Base-by-base conservation (phyloP, 2,888 invertebrate genomes). In the Calameuta pallipes region DNA sequence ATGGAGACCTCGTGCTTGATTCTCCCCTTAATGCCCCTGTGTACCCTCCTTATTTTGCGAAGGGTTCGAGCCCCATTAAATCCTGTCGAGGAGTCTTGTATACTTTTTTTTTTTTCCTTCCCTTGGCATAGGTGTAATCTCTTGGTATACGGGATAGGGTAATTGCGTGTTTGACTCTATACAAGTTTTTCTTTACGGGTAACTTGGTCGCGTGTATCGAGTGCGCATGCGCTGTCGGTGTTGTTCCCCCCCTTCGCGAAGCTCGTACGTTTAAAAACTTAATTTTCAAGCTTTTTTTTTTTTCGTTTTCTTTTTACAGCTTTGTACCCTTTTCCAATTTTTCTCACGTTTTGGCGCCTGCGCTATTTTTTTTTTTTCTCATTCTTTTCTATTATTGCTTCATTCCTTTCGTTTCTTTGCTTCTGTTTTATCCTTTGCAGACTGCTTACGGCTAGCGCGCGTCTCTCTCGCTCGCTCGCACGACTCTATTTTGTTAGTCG, bases 241-340 rank as follows among this genome's bases (percentile, higher is more conserved):
- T 80, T 83, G 31, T 31, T 31, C 31, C 79, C 80, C 83, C 81
- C 79, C 81, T 76, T 36, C 75, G 69, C 75, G 75, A 37, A n/a
- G 75, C 77, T 79, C 80, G 81, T 82, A 83, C 82, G 83, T 85
- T 84, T 82, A 79, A 75, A 82, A 82, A 81, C 78, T 84, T 86
- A 87, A 87, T 85, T 82, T 81, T 84, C 80, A 81, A 80, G 82
- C 76, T 78, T 78, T 79, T 83, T 84, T 85, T 86, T 33, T 4
- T 1, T 4, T 4, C 33, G 0, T 84, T 83, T 82, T 82, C 83
- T 75, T 80, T 1, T 12, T 36, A 36, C 37, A 37, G 74, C 79
- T 81, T 79, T 76, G 81, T 78, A 80, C 76, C 80, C 73, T 74
- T 74, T 76, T 80, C 30, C 70, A 80, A 80, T 74, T 74, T 73